phyloP scores from a whole-genome alignment of 2,888 invertebrate species.

The Macaria notata region DNA sequence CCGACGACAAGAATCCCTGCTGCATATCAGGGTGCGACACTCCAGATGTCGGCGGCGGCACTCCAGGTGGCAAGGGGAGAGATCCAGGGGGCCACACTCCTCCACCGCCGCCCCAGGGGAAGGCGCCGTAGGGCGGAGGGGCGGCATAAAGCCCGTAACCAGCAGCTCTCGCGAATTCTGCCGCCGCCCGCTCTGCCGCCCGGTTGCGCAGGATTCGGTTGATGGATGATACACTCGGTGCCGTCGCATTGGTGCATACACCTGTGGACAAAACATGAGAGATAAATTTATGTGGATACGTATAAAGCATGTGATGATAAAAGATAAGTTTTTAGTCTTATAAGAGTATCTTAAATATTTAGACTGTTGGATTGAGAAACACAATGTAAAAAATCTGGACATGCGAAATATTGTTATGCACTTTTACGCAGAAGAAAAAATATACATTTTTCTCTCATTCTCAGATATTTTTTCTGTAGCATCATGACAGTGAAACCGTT shows the following conservation, averaged over 20 bases:
- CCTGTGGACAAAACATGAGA: slow-evolving; percentile 80
- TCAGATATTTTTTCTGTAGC: no score
- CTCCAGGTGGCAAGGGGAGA: slow-evolving; percentile 77
- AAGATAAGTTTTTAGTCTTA: no score
- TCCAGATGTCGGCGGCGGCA: slow-evolving; percentile 67
- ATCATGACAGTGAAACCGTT: slow-evolving; percentile 30
- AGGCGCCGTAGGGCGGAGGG: slow-evolving; percentile 86
- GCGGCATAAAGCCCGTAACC: slow-evolving; percentile 93
- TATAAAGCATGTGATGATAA: not conserved
- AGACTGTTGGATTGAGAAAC: no score
- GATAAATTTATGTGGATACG: not conserved
- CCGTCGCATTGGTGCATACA: slow-evolving; percentile 96
- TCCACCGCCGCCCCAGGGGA: slow-evolving; percentile 77
- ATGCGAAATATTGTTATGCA: no score
- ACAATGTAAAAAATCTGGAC: no score
- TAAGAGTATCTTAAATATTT: no score
- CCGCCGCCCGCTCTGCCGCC: slow-evolving; percentile 97
- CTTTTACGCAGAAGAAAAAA: no score
- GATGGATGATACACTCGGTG: slow-evolving; percentile 98
- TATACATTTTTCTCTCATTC: no score
- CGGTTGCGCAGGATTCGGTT: slow-evolving; percentile 97
- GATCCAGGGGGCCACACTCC: slow-evolving; percentile 83
- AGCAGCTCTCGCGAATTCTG: slow-evolving; percentile 96
- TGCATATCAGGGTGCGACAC: slow-evolving; percentile 75
- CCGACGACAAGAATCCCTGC: slow-evolving; percentile 70